A percentile compares a stretch with the other conserved stretches of the same genome.
Evolutionary conservation across 2,797 vertebrate genomes (phyloP).

Genomic region (Thalassophryne amazonica): DNA sequence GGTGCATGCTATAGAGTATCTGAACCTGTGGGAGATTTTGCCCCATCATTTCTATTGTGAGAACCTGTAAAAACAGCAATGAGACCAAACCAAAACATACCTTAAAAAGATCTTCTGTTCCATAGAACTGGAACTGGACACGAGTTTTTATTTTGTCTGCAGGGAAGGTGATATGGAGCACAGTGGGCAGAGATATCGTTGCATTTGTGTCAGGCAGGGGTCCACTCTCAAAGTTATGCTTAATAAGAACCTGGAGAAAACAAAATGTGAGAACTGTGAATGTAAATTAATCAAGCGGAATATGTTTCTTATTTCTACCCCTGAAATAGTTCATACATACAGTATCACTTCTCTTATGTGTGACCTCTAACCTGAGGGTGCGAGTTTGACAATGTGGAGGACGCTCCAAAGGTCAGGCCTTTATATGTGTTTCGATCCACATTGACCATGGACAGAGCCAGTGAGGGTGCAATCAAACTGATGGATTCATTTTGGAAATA

Average conservation of each 20-base stretch:
- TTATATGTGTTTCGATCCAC: constrained; percentile 69
- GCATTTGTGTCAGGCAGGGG: constrained; percentile 60
- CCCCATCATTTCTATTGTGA: no score
- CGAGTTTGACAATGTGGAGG: constrained; percentile 47
- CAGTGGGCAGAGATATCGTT: constrained; percentile 80
- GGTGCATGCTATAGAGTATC: no score
- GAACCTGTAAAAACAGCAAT: no score
- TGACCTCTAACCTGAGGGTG: constrained; percentile 75
- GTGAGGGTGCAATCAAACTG: constrained; percentile 60
- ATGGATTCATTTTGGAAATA: constrained; percentile 65
- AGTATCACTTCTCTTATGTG: no score
- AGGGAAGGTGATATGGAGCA: constrained; percentile 64
- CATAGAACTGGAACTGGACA: constrained; percentile 89
- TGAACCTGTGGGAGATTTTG: no score
- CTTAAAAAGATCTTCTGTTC: constrained; percentile 78
- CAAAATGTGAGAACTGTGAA: constrained; percentile 6
- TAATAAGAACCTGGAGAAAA: constrained; percentile 76
- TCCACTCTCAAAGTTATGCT: constrained; percentile 46
- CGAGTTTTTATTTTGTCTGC: constrained; percentile 59
- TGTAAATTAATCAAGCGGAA: neutral
- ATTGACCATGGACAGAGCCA: constrained; percentile 79
- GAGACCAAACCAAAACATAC: constrained; percentile 73
- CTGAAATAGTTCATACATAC: no score
- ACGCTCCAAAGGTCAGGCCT: constrained; percentile 82
- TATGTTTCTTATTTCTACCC: no score